Conservation (phyloP, 2,113 vertebrate species). For the Embiotoca jacksoni region DNA sequence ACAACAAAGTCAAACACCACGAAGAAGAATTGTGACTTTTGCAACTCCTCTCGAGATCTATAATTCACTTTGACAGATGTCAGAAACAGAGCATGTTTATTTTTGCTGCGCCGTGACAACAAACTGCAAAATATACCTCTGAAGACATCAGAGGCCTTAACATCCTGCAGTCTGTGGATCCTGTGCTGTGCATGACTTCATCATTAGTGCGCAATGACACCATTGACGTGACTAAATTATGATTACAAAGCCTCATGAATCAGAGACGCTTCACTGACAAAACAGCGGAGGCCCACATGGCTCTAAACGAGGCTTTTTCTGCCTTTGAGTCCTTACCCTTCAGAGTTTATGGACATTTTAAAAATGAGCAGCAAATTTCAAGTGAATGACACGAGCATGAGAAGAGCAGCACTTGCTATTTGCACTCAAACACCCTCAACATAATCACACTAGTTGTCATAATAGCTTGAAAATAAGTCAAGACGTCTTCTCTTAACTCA, state of each 20-base stretch:
- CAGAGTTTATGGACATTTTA: slow-evolving; percentile 31
- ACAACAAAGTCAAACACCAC: slow-evolving; percentile 61
- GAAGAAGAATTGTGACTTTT: slow-evolving; percentile 63
- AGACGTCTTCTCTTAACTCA: slow-evolving; percentile 28
- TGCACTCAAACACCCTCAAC: slow-evolving; percentile 38
- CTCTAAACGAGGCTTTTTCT: not conserved
- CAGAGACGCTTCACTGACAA: slow-evolving; percentile 20
- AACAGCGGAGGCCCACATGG: not conserved
- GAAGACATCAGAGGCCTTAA: slow-evolving; percentile 40
- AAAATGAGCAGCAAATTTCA: slow-evolving; percentile 27
- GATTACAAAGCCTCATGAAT: slow-evolving; percentile 49
- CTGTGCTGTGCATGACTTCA: slow-evolving; percentile 32
- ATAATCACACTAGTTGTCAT: slow-evolving; percentile 53
- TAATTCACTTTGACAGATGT: slow-evolving; percentile 79
- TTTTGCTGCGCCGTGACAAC: slow-evolving; percentile 55
- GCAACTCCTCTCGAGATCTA: slow-evolving; percentile 57
- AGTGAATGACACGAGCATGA: slow-evolving; percentile 37
- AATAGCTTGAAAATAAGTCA: slow-evolving; percentile 24
- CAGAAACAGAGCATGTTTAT: slow-evolving; percentile 69
- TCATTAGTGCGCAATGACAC: slow-evolving; percentile 38
- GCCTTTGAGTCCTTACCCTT: not conserved
- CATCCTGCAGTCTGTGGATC: slow-evolving; percentile 21
- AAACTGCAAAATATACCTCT: slow-evolving; percentile 47
- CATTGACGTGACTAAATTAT: slow-evolving; percentile 46
- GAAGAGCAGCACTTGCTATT: slow-evolving; percentile 33